Base-by-base conservation (phyloP, 2,888 invertebrate species). In the Allolobophora icterica region DNA sequence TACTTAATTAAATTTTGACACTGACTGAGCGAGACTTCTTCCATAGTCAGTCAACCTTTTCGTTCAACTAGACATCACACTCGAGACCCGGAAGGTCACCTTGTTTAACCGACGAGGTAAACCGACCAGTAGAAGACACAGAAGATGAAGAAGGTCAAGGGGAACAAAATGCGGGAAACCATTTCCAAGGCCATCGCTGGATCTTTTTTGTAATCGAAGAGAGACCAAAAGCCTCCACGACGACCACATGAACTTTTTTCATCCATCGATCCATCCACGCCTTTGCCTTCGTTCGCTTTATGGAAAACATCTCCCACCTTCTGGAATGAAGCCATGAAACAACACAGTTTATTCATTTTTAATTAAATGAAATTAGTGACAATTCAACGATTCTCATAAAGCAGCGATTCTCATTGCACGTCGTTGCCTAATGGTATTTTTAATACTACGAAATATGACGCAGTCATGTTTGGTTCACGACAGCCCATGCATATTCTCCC, bases 71-170 rank as follows among this genome's bases (percentile, higher is more conserved):
- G 71, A 6, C 30, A 71, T 8, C 8, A 71, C 71, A 71, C 2
- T 24, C 8, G 8, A 0, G 21, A 35, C 1, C 4, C 34, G 35
- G 34, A 34, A 87, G 87, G 34, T 33, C 33, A 34, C 30, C 71
- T n/a, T 71, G 71, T 5, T 34, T 38, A 35, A 0, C 87, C 71
- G 30, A 87, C 90, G 15, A 92, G 90, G 84, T 92, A 92, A 71
- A 90, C 34, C 15, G 91, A 84, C 92, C 92, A 92, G 89, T 92
- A 92, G 52, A 90, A 89, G 52, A 92, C 58, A 89, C 91, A 91
- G 89, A 92, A 92, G 38, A 91, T 52, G 38, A 92, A 40, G 84
- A 92, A 92, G 40, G 84, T 21, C n/a, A 90, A 34, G n/a, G 92
- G 92, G 71, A 92, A 92, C 83, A 92, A 58, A 84, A 92, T 91